Conservation (phyloP, 2,113 vertebrate species). For the Spea multiplicata region DNA sequence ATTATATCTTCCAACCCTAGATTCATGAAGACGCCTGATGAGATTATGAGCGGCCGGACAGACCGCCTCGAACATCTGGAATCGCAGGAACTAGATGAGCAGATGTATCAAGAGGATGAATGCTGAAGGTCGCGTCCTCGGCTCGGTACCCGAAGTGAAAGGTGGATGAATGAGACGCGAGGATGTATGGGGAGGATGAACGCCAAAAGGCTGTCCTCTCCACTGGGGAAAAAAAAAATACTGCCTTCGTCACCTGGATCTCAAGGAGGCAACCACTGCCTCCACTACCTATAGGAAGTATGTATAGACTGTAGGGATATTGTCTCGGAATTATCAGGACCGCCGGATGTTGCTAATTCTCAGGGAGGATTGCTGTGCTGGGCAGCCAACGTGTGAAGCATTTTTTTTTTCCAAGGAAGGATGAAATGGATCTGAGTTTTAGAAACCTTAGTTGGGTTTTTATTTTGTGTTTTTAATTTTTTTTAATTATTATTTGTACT, state of each 20-base stretch:
- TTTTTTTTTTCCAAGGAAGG: neutral
- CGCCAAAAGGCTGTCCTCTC: neutral
- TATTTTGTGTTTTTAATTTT: neutral
- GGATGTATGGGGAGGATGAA: neutral
- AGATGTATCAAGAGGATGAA: constrained; percentile 93
- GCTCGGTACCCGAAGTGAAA: constrained; percentile 40
- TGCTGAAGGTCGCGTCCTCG: constrained; percentile 69
- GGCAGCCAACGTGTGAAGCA: neutral
- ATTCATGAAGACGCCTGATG: constrained; percentile 98
- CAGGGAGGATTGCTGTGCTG: constrained; percentile 1
- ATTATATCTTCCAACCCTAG: constrained; percentile 58
- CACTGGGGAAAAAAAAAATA: neutral
- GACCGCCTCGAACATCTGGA: constrained; percentile 94
- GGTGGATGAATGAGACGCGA: constrained; percentile 36
- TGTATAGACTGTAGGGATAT: neutral
- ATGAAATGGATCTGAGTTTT: neutral
- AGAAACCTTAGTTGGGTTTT: neutral
- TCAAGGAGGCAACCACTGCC: neutral
- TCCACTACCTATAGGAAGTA: neutral
- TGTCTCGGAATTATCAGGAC: neutral
- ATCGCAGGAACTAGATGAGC: constrained; percentile 90
- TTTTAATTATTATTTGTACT: neutral
- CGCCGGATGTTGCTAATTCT: neutral
- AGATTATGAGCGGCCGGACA: constrained; percentile 95
- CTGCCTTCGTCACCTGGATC: neutral